Base-by-base conservation (phyloP, 53 echinoderm and acorn worm species). In the Arbacia lixula region DNA sequence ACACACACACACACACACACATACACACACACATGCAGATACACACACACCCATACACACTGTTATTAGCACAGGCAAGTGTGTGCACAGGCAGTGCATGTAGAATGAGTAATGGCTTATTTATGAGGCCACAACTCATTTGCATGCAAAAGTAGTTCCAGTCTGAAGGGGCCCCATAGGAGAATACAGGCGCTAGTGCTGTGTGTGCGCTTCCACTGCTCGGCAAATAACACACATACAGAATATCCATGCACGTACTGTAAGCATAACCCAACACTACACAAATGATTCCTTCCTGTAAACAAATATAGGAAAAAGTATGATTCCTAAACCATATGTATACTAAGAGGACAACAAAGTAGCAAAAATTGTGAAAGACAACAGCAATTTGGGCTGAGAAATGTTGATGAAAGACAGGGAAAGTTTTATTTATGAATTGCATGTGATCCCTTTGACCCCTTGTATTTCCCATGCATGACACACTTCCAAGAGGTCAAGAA, bases 121-220 rank as follows among this genome's bases (percentile, higher is more conserved):
- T 94, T 91, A 94, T 94, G 91, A 94, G 94, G 84, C 84, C 85
- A 85, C 89, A 86, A 78, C 84, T 91, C 90, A 97, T 93, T 93
- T 97, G 95, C 95, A 97, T 97, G 88, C 72, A 88, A 94, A 97
- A 94, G 98, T 97, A 97, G 98, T 97, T 97, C 98, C 98, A 94
- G 92, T 90, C 88, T 85, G 87, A 81, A 81, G 82, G 64, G 82
- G 92, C 77, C 86, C 86, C 77, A 86, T 66, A 86, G 86, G 86
- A 77, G 86, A 81, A 63, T 64, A 46, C 82, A 63, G 64, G 63
- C 82, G 78, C 78, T 68, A 69, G 69, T 54, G 71, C 55, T 12
- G 66, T 77, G 86, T 86, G 67, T 77, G 78, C 62, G 31, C 26
- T 38, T 46, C 19, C 82, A 32, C 58, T 46, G 33, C 62, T 25